Conservation (phyloP, 1,140 invertebrate species). For the Drosophila burlai region DNA sequence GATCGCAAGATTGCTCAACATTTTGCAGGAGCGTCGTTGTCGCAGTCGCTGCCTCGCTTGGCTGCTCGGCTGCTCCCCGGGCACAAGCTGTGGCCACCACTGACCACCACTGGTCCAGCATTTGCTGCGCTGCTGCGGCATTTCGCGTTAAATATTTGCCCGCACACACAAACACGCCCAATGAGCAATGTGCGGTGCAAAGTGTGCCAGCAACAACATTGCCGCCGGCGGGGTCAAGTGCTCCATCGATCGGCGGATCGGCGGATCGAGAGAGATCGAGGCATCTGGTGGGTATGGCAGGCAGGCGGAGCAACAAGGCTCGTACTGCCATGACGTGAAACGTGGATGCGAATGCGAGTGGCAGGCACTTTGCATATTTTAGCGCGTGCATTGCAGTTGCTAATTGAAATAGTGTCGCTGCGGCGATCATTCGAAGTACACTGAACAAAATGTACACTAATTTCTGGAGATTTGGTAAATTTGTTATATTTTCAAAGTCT, state of each 20-base stretch:
- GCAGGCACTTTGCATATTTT: conserved; percentile 81
- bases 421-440: conserved; percentile 26
- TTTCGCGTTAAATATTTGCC: conserved; percentile 82
- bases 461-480: not conserved
- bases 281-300: not conserved
- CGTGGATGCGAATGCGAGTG: conserved; percentile 57
- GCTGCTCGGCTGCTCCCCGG: conserved; percentile 2
- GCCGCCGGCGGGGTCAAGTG: conserved; percentile 69
- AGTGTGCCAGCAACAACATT: conserved; percentile 70
- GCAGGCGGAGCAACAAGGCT: conserved; percentile 13
- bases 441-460: not conserved
- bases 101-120: conserved; percentile 38
- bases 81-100: conserved; percentile 13
- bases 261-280: conserved; percentile 13
- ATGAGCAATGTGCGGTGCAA: conserved; percentile 74
- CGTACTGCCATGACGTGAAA: conserved; percentile 54
- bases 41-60: conserved; percentile 23
- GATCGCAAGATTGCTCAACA: conserved; percentile 56
- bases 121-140: conserved; percentile 54
- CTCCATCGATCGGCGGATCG: conserved; percentile 42
- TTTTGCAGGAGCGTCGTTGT: conserved; percentile 63
- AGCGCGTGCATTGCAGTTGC: conserved; percentile 79
- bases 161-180: conserved; percentile 65
- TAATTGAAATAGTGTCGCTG: conserved; percentile 81
- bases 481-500: accelerated